These are phyloP conservation scores for Osedax frankpressi DNA, from an alignment of 2,888 invertebrate species.

Conservation along the genomic window DNA sequence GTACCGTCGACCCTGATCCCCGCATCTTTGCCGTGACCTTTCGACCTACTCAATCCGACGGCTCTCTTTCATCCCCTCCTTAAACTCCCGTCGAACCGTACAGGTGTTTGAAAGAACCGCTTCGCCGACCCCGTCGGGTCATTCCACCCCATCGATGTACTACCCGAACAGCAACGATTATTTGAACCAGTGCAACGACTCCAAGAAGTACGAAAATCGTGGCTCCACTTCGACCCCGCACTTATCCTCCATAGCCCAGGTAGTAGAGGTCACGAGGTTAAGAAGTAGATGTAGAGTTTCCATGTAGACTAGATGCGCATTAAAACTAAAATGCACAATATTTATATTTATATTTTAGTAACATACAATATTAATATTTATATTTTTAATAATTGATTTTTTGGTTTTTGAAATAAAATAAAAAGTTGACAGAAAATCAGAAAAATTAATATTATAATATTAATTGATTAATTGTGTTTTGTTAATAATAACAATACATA, in stretches of 20 bases:
- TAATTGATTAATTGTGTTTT: too few species aligned
- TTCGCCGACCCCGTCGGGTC: constrained; percentile 70
- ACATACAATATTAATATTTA: too few species aligned
- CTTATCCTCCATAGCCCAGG: constrained; percentile 20
- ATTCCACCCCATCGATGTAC: constrained; percentile 59
- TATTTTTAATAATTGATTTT: too few species aligned
- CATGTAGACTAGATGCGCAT: too few species aligned
- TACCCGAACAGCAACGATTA: not conserved
- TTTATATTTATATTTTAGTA: too few species aligned
- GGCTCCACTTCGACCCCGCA: constrained; percentile 19
- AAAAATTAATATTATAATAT: too few species aligned
- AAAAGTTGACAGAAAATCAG: too few species aligned
- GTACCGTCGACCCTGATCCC: not conserved
- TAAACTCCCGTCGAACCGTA: constrained; percentile 45
- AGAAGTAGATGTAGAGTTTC: too few species aligned
- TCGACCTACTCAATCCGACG: not conserved
- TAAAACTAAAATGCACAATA: too few species aligned
- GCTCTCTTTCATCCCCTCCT: not conserved
- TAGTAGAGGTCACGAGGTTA: too few species aligned
- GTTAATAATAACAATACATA: too few species aligned
- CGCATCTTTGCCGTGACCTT: not conserved
- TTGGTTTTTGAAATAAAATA: too few species aligned
- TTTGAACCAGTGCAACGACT: not conserved
- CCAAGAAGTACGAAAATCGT: not conserved
- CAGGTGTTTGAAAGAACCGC: constrained; percentile 48